Percentiles rank a stretch among this genome's conserved stretches.
These are phyloP conservation scores for Apaloderma vittatum DNA, from an alignment of 2,113 vertebrate species.

Conservation along the genomic window DNA sequence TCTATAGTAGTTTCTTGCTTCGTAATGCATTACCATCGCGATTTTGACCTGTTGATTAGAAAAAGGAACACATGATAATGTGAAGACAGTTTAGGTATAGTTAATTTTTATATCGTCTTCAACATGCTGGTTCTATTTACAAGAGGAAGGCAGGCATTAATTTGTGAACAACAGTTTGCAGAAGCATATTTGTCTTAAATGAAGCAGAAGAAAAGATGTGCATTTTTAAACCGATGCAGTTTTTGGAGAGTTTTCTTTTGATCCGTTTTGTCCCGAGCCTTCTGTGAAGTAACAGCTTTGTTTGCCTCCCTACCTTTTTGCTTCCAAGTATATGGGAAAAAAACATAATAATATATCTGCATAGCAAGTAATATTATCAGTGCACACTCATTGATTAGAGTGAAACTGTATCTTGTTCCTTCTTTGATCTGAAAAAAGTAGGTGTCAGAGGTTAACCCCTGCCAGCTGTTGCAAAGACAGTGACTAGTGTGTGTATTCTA, in stretches of 20 bases:
- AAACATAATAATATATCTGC: not conserved
- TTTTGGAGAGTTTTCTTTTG: not conserved
- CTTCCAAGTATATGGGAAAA: not conserved
- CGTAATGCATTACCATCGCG: not conserved
- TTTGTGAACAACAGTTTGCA: not conserved
- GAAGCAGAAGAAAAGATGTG: not conserved
- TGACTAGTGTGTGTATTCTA: not conserved
- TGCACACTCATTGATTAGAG: not conserved
- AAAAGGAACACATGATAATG: not conserved
- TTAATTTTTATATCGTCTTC: not conserved
- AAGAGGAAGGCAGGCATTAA: not conserved
- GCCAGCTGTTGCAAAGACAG: not conserved
- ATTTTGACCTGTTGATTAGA: not conserved
- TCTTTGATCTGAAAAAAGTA: not conserved
- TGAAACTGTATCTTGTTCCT: not conserved
- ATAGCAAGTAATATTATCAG: not conserved
- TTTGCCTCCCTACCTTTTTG: not conserved
- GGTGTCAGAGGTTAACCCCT: not conserved
- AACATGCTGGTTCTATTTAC: not conserved
- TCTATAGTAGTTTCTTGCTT: not conserved
- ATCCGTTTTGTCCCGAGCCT: not conserved
- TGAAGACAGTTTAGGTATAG: not conserved
- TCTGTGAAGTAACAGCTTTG: not conserved
- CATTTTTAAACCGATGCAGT: not conserved
- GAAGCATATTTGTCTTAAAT: not conserved